A percentile compares a stretch with the other conserved stretches of the same genome.
phyloP scores from a whole-genome alignment of 2,113 vertebrate species.

The Apistogramma diplotaenia region DNA sequence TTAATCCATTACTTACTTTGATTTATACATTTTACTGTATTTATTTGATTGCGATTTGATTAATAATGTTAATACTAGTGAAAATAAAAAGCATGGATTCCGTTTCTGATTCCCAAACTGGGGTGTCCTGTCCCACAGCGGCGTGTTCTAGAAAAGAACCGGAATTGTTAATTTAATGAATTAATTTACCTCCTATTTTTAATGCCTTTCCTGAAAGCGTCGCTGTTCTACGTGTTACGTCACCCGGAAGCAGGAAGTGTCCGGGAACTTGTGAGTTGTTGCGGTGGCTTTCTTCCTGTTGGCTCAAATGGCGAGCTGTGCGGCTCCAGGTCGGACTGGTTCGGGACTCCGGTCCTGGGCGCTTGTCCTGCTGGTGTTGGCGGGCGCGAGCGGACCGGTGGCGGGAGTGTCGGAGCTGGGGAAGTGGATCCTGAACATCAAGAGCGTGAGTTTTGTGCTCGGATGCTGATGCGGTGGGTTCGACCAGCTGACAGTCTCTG shows the following conservation, averaged over 20 bases:
- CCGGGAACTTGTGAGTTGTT: conserved; percentile 42
- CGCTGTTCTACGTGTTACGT: neutral
- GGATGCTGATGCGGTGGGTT: neutral
- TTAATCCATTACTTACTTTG: no score
- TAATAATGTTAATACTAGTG: no score
- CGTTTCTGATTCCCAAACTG: no score
- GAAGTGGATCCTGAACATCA: conserved; percentile 64
- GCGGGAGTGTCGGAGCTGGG: conserved; percentile 69
- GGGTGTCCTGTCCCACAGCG: no score
- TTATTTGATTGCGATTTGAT: no score
- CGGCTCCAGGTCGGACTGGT: neutral
- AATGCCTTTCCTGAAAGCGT: neutral
- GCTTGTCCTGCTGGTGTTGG: conserved; percentile 39
- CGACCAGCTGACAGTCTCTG: neutral
- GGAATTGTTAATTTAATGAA: no score
- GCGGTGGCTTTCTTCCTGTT: neutral
- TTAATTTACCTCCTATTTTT: no score
- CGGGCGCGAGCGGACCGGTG: neutral
- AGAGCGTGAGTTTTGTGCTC: conserved; percentile 66
- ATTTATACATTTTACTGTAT: no score
- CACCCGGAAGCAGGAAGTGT: conserved; percentile 38
- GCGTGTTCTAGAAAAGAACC: no score
- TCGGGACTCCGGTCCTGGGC: neutral
- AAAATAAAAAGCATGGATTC: no score
- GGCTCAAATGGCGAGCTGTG: conserved; percentile 50